phyloP scores from a whole-genome alignment of 2,113 vertebrate species.

The Camelus dromedarius region DNA sequence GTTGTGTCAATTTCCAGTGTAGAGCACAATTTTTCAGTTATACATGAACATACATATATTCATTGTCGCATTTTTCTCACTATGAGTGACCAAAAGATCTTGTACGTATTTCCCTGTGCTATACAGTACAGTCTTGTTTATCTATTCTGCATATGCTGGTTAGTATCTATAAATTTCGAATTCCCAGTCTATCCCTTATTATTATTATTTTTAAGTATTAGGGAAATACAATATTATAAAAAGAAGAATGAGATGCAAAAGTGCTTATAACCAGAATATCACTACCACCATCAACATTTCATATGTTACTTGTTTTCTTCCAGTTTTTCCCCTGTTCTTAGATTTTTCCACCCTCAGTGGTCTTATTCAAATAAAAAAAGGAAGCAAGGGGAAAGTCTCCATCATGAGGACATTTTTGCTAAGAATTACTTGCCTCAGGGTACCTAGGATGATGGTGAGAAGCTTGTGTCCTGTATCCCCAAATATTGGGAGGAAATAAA shows the following conservation, averaged over 20 bases:
- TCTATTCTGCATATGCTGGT: too few species aligned
- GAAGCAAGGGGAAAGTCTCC: neutral
- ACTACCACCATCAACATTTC: neutral
- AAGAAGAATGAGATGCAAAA: neutral
- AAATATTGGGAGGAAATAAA: slow-evolving; percentile 12
- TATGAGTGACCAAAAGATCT: too few species aligned
- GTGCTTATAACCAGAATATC: neutral
- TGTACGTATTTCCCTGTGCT: too few species aligned
- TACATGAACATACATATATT: too few species aligned
- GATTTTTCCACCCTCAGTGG: neutral
- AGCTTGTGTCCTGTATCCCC: neutral
- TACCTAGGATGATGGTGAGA: neutral
- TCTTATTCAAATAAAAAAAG: slow-evolving; percentile 31
- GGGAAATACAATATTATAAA: neutral
- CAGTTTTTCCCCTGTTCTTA: neutral
- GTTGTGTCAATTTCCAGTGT: too few species aligned
- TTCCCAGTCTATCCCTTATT: too few species aligned
- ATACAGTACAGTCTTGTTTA: too few species aligned
- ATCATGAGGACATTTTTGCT: neutral
- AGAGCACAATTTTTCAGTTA: too few species aligned
- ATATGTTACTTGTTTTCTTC: neutral
- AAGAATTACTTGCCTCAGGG: neutral
- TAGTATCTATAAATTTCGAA: too few species aligned
- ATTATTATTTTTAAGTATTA: neutral
- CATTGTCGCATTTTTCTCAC: too few species aligned